Percentiles rank a stretch among this genome's conserved stretches.
phyloP scores from a whole-genome alignment of 2,888 invertebrate species.

The Lycaena phlaeas region DNA sequence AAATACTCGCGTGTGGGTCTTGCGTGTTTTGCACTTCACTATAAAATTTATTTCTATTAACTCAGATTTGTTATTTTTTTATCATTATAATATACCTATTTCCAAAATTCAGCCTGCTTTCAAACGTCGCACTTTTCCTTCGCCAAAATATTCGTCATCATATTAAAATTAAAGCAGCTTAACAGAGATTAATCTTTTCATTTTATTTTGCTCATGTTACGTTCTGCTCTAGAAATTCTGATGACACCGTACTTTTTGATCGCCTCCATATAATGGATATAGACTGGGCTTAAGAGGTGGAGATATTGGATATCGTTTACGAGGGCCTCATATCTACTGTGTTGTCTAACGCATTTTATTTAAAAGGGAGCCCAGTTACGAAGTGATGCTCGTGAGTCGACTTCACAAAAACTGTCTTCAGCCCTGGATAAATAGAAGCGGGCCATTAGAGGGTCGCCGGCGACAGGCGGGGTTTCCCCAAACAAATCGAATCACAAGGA shows the following conservation, averaged over 20 bases:
- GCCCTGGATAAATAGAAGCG: conserved; percentile 42
- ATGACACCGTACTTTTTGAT: conserved; percentile 14
- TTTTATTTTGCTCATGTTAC: conserved; percentile 9
- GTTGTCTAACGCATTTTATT: conserved; percentile 26
- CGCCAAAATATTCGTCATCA: neutral
- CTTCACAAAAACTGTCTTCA: conserved; percentile 41
- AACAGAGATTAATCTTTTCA: neutral
- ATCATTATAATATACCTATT: too few species aligned
- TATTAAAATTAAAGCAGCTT: neutral
- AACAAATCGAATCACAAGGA: conserved; percentile 57
- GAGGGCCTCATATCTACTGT: conserved; percentile 33
- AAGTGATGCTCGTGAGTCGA: neutral
- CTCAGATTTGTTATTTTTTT: too few species aligned
- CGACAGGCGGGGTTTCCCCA: conserved; percentile 41
- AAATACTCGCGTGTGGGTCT: too few species aligned
- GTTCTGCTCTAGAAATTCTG: conserved; percentile 13
- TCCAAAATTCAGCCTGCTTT: too few species aligned
- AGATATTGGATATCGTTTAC: too few species aligned
- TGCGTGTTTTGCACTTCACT: too few species aligned
- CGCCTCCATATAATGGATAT: conserved; percentile 29
- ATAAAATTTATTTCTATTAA: too few species aligned
- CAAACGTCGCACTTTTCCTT: too few species aligned
- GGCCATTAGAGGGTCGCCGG: conserved; percentile 44
- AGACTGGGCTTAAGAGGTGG: too few species aligned
- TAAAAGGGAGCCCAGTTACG: neutral